Conservation (phyloP, 2,797 vertebrate species). For the Dromococcyx pavoninus region DNA sequence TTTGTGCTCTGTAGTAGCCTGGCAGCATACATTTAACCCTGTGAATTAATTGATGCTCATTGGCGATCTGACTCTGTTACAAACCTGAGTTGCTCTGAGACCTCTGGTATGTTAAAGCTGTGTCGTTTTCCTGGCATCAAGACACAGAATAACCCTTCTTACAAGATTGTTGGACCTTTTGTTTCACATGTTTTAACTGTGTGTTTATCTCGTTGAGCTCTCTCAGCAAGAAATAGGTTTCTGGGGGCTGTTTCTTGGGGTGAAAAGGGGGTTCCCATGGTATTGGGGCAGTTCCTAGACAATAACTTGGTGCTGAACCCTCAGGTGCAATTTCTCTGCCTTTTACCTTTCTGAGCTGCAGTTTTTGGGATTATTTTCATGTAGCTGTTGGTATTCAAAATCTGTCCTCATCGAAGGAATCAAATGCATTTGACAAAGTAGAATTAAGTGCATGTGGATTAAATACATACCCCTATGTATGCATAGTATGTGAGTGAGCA, state of each 20-base stretch:
- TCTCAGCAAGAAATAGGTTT: neutral
- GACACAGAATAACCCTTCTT: slow-evolving; percentile 46
- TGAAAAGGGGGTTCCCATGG: neutral
- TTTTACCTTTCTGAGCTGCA: neutral
- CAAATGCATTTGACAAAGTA: neutral
- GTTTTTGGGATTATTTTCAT: neutral
- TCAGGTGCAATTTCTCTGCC: neutral
- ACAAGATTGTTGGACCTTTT: neutral
- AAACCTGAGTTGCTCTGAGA: neutral
- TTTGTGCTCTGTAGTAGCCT: slow-evolving; percentile 13
- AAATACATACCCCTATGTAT: neutral
- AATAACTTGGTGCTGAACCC: neutral
- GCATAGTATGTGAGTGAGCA: neutral
- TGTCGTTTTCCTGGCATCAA: slow-evolving; percentile 38
- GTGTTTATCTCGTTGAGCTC: neutral
- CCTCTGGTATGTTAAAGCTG: neutral
- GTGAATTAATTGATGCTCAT: neutral
- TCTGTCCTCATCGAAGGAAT: neutral
- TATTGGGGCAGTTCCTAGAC: neutral
- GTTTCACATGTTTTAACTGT: neutral
- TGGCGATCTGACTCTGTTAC: neutral
- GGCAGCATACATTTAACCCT: neutral
- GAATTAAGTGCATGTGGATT: neutral
- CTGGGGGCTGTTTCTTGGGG: neutral
- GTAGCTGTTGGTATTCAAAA: neutral